Evolutionary conservation across 2,888 invertebrate species (phyloP).

Genomic region (Monochamus alternatus): DNA sequence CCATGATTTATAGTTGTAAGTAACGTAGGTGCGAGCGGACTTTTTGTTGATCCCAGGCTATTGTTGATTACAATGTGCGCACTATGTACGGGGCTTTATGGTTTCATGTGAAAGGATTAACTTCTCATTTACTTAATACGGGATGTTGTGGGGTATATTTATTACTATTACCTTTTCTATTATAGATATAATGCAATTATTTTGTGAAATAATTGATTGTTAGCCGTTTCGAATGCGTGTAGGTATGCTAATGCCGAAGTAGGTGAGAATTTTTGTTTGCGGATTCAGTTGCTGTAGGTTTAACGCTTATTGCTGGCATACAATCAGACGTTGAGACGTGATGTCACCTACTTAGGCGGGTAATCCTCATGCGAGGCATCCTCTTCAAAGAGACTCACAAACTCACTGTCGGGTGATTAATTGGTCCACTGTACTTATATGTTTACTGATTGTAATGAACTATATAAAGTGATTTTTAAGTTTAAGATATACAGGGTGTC

Average conservation of each 20-base stretch:
- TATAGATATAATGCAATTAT: slow-evolving; percentile 7
- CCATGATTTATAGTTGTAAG: slow-evolving; percentile 44
- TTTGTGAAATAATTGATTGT: slow-evolving; percentile 8
- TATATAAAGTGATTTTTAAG: no score
- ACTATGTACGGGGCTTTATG: slow-evolving; percentile 24
- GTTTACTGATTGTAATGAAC: no score
- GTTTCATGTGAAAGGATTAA: slow-evolving; percentile 9
- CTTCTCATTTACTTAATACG: slow-evolving; percentile 7
- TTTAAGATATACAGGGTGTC: no score
- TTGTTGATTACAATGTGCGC: slow-evolving; percentile 28
- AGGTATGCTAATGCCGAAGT: slow-evolving; percentile 8
- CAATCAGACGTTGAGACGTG: background rate
- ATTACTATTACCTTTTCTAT: slow-evolving; percentile 7
- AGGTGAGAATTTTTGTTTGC: slow-evolving; percentile 3
- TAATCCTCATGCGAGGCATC: background rate
- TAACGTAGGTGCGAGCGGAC: slow-evolving; percentile 43
- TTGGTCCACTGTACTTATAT: no score
- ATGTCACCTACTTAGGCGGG: background rate
- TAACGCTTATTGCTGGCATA: background rate
- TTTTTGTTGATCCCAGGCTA: slow-evolving; percentile 8
- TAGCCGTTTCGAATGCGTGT: background rate
- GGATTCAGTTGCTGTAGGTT: background rate
- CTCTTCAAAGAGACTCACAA: background rate
- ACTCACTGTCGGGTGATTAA: no score
- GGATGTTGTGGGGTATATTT: slow-evolving; percentile 12